Evolutionary conservation across 2,888 invertebrate genomes (phyloP).

Genomic region (Minunthozetes semirufus): DNA sequence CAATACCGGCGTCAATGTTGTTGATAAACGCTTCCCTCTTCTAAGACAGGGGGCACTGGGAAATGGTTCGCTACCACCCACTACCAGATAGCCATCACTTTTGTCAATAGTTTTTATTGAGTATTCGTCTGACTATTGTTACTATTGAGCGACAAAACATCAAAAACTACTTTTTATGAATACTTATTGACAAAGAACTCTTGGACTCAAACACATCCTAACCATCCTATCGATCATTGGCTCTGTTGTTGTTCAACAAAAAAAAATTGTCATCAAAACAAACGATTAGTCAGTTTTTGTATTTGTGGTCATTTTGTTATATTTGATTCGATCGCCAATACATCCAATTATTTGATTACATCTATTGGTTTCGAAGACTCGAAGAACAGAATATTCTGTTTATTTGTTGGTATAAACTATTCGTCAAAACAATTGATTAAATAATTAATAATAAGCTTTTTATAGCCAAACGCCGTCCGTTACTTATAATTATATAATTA

Average conservation of each 20-base stretch:
- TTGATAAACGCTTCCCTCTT: constrained; percentile 40
- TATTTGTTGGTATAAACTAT: background rate
- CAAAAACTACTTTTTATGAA: background rate
- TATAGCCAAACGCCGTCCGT: constrained; percentile 17
- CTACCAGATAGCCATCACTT: constrained; percentile 16
- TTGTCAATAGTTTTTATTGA: background rate
- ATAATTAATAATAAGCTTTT: background rate
- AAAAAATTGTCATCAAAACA: constrained; percentile 7
- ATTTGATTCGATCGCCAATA: constrained; percentile 18
- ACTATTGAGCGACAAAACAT: background rate
- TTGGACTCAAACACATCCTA: background rate
- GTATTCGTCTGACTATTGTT: background rate
- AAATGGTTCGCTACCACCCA: constrained; percentile 33
- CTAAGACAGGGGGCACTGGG: constrained; percentile 41
- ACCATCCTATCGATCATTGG: constrained; percentile 14
- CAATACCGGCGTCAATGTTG: background rate
- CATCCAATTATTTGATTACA: background rate
- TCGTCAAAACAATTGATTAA: background rate
- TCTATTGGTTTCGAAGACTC: background rate
- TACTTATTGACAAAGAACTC: background rate
- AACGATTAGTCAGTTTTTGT: constrained; percentile 19
- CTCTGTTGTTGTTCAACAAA: background rate
- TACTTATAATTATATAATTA: background rate
- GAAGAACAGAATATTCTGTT: background rate
- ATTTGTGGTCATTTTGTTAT: constrained; percentile 22